Base-by-base conservation (phyloP, 2,888 invertebrate species). In the Heteromurus nitidus region DNA sequence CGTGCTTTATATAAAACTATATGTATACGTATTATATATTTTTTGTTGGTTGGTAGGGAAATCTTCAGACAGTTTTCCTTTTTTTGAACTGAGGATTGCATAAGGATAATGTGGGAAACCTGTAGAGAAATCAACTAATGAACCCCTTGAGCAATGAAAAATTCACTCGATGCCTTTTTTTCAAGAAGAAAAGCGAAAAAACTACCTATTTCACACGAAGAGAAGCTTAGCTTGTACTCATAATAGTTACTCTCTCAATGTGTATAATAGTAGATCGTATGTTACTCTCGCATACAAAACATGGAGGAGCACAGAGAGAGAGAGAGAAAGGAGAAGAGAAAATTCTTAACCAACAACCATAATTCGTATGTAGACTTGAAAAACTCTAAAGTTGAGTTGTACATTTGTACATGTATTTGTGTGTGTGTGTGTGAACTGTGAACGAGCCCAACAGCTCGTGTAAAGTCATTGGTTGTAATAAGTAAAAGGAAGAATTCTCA, bases 81-180 rank as follows among this genome's bases (percentile, higher is more conserved):
- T 62, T 79, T 72, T 68, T 58, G 69, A 74, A 47, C 67, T 11
- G 74, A 73, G 80, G 67, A 80, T 80, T 80, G 80, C 74, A 80
- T 73, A 80, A 80, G 80, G 80, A 80, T 80, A 80, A 80, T 80
- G 72, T 82, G 82, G 82, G 84, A 84, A 85, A 85, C 85, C 85
- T 84, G 86, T 85, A 83, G 86, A 85, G 86, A 86, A 86, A 86
- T 86, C 86, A 86, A 84, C 85, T 86, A 86, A 86, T 86, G 86
- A 86, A 86, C 82, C 86, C 85, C 86, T 64, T 76, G 86, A 84
- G 86, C 85, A 85, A 86, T 86, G 82, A 86, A 86, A 86, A 84
- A 85, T 86, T 85, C 84, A 85, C 84, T 85, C 83, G 83, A 83
- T 84, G 83, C 84, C 75, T 73, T 81, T 82, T 79, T 80, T 73